Base-by-base conservation (phyloP, 1,140 invertebrate genomes). In the Prorops nasuta region DNA sequence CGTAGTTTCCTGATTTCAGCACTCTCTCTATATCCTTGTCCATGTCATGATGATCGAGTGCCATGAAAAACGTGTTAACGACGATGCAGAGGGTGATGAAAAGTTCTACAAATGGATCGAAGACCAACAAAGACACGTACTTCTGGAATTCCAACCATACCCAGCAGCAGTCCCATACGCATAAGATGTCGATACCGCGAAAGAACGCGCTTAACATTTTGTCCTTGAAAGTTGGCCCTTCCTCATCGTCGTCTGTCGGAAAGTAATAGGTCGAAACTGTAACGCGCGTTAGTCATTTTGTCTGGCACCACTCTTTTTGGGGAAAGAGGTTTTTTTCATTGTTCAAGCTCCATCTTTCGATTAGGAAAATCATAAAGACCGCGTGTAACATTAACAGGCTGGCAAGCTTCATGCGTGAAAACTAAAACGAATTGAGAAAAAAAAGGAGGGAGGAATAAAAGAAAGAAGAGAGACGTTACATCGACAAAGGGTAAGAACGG, bases 81-180 rank as follows among this genome's bases (percentile, higher is more conserved):
- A 98, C 91, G 78, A 98, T 98, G 78, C 95, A 98, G 32, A 98
- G 81, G 6, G 95, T 98, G 72, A 98, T 98, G 78, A 98, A 98
- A 51, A 98, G 81, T 75, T 98, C 96, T 54, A 98, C 92, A 71
- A 98, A 98, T 4, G 96, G 94, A 83, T 98, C 95, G 77, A 98
- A 96, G 44, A 98, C 95, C 60, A 98, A 80, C 12, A 96, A 78
- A 2, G 88, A 84, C n/a, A 97, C 84, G 74, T 88, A 87, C 72
- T 94, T 89, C 80, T 96, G 91, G 69, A 97, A 85, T 72, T 87
- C 88, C 50, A 94, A 80, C 91, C 94, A 97, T 56, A 86, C 82
- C 80, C 85, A 87, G 78, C 92, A 96, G 80, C 94, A 96, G 78
- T 98, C 92, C 95, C 95, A 98, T 42, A 96, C 90, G 81, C 94